A percentile compares a stretch with the other conserved stretches of the same genome.
These are phyloP conservation scores for Dolichopus griseipennis DNA, from an alignment of 2,888 invertebrate genomes.

Conservation along the genomic window DNA sequence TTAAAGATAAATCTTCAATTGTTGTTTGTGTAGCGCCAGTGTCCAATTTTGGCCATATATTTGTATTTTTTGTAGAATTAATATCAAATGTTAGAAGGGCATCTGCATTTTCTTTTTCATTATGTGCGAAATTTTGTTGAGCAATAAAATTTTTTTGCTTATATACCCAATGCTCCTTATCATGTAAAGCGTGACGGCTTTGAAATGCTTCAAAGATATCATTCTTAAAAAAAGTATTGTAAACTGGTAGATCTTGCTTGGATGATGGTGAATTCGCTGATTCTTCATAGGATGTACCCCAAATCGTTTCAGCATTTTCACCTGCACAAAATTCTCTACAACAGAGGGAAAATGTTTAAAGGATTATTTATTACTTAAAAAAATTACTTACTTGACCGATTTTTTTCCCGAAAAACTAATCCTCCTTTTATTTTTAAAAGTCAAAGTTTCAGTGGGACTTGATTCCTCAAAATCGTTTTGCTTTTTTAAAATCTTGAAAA, in stretches of 20 bases:
- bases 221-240: neutral
- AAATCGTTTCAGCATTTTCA: slow-evolving; percentile 23
- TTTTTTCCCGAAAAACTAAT: slow-evolving; percentile 27
- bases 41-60: too few species aligned
- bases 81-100: too few species aligned
- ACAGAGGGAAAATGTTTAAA: neutral
- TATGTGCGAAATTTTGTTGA: too few species aligned
- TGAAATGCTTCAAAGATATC: too few species aligned
- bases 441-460: slow-evolving; percentile 18
- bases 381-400: slow-evolving; percentile 23
- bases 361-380: neutral
- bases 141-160: too few species aligned
- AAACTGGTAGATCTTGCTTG: neutral
- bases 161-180: too few species aligned
- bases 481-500: slow-evolving; percentile 24
- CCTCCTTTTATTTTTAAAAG: slow-evolving; percentile 19
- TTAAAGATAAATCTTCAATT: neutral
- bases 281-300: slow-evolving; percentile 26
- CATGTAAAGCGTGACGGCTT: too few species aligned
- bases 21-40: too few species aligned
- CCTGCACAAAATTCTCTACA: slow-evolving; percentile 24
- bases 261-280: slow-evolving; percentile 17
- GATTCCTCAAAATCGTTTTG: slow-evolving; percentile 12
- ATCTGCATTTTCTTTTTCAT: too few species aligned
- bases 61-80: too few species aligned